These are phyloP conservation scores for Xenops minutus DNA, from an alignment of 2,797 vertebrate species.

Conservation along the genomic window DNA sequence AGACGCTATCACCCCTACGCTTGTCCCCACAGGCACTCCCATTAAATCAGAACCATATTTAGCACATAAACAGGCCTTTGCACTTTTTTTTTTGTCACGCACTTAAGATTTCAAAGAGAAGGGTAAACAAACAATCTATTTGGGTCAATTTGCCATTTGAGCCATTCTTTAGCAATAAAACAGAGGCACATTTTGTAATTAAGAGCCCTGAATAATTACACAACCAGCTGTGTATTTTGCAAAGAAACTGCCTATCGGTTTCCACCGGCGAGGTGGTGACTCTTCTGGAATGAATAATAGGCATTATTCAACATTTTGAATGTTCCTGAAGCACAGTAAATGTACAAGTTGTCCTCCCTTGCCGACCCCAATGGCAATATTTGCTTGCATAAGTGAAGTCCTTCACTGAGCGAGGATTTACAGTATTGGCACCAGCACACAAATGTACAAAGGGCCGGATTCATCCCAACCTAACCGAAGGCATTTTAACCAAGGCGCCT, in stretches of 20 bases:
- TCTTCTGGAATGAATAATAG: not conserved
- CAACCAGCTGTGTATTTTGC: not conserved
- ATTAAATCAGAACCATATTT: not conserved
- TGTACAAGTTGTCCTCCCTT: constrained; percentile 12
- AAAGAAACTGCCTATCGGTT: not conserved
- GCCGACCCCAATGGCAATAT: constrained; percentile 30
- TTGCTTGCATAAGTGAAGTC: constrained; percentile 42
- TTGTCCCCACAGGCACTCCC: not conserved
- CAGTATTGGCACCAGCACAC: constrained; percentile 6
- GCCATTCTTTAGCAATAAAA: not conserved
- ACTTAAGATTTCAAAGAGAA: constrained; percentile 8
- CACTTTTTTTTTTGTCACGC: not conserved
- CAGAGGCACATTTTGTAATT: not conserved
- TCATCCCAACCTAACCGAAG: constrained; percentile 30
- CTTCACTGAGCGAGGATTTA: constrained; percentile 29
- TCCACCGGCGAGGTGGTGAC: not conserved
- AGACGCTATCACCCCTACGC: not conserved
- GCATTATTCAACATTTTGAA: constrained; percentile 7
- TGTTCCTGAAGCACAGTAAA: not conserved
- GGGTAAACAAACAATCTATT: not conserved
- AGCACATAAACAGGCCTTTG: not conserved
- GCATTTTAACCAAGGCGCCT: constrained; percentile 41
- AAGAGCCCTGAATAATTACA: not conserved
- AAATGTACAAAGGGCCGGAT: constrained; percentile 34
- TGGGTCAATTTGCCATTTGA: not conserved